A percentile compares a stretch with the other conserved stretches of the same genome.
Conservation (phyloP, 2,113 vertebrate species). For the Rissa tridactyla region DNA sequence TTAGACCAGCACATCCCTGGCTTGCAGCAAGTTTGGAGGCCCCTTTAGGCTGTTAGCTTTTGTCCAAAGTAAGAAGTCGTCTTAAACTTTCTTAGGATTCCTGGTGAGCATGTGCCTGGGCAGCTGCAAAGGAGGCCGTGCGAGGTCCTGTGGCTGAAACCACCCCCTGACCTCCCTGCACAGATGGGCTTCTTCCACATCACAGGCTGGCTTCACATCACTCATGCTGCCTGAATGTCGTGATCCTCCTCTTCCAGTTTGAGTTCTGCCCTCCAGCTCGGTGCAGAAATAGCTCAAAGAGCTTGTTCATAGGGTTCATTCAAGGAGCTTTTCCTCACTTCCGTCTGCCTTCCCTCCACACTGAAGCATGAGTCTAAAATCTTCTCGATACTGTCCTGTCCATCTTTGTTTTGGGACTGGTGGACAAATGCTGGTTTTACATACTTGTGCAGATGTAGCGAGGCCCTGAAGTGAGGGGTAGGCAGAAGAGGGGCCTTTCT, state of each 20-base stretch:
- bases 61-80: neutral
- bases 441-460: fast-evolving
- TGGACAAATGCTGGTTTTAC: neutral
- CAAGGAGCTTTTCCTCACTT: neutral
- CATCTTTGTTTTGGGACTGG: neutral
- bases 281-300: neutral
- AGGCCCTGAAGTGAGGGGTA: neutral
- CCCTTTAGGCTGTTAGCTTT: neutral
- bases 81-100: neutral
- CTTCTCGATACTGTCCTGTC: neutral
- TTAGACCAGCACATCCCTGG: neutral
- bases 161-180: neutral
- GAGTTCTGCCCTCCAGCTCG: neutral
- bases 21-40: neutral
- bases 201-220: neutral
- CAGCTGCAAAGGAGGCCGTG: neutral
- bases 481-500: neutral
- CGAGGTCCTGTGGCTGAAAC: neutral
- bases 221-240: neutral
- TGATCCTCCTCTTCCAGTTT: neutral
- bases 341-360: neutral
- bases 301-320: neutral
- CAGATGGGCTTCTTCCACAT: neutral
- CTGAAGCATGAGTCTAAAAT: neutral
- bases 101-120: neutral